Evolutionary conservation across 1,140 invertebrate species (phyloP), one percentile per base, ranked within the genome.

Genomic region (Lordiphosa stackelbergi): DNA sequence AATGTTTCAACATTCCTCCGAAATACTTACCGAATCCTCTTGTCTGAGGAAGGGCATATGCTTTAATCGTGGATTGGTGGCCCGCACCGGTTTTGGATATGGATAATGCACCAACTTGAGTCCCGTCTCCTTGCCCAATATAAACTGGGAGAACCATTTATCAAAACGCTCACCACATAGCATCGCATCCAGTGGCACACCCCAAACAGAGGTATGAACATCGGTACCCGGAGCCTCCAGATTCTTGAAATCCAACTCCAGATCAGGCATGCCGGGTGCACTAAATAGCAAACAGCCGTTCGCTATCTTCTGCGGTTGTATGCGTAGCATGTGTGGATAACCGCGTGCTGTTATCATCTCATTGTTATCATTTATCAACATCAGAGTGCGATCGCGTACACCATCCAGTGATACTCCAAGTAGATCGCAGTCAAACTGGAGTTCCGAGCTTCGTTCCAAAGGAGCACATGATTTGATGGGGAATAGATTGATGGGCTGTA

Each of bases 91-190:
- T 48, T 84, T 75, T 24, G 90, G 87, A 61, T 90, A 78, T 6
- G 90, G 89, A 71, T 92, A 91, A 69, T 90, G 91, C 1, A 91
- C 91, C 13, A 93, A 72, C 49, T 90, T 87, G 1, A 92, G 64
- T 5, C 91, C 92, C 4, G 63, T 68, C 24, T 91, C 89, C 53
- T 91, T 88, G 47, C 89, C 88, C 3, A 90, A 69, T 49, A 93
- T 87, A 59, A 89, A 91, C 41, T 90, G 86, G 0, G 91, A 92
- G 49, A 92, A 79, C 92, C 92, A 93, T 8, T 85, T 85, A 3
- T 92, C 91, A 13, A 88, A 88, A 57, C 91, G 91, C 43, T 91
- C 90, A 11, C 92, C 92, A 52, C 91, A 92, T 57, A 92, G 89
- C 55, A 91, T 89, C 0, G 88, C 89, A 12, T 89, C 73, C 4